A percentile compares a stretch with the other conserved stretches of the same genome.
Evolutionary conservation across 2,888 invertebrate species (phyloP).

Genomic region (Pseudoips prasinana): DNA sequence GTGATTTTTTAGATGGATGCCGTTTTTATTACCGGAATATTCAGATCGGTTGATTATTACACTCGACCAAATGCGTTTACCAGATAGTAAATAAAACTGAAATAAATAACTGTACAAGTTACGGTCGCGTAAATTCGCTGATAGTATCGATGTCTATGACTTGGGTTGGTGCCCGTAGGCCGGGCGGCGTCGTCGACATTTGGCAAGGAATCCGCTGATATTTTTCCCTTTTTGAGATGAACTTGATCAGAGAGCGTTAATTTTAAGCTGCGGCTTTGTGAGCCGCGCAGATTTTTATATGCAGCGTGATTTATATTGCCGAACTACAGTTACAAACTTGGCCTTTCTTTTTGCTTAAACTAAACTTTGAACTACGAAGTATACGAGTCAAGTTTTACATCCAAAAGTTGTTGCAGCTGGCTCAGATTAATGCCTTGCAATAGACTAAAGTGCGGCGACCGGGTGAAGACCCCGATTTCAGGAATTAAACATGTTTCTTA

Average conservation of each 20-base stretch:
- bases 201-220: constrained; percentile 50
- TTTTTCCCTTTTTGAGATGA: constrained; percentile 39
- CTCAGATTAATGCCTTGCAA: constrained; percentile 43
- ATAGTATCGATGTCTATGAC: constrained; percentile 14
- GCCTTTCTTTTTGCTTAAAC: background rate
- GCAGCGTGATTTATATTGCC: background rate
- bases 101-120: constrained; percentile 31
- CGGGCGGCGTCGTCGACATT: constrained; percentile 33
- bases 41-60: constrained; percentile 41
- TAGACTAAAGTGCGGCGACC: constrained; percentile 24
- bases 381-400: constrained; percentile 23
- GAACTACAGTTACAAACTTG: too few species aligned
- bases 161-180: constrained; percentile 46
- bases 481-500: constrained; percentile 45
- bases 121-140: constrained; percentile 14
- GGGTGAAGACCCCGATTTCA: constrained; percentile 34
- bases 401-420: constrained; percentile 32
- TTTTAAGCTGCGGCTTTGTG: constrained; percentile 37
- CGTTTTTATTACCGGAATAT: constrained; percentile 51
- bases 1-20: constrained; percentile 53
- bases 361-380: background rate
- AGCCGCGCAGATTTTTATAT: constrained; percentile 39
- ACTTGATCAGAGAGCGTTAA: constrained; percentile 40
- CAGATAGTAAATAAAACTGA: constrained; percentile 30
- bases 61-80: constrained; percentile 28